Evolutionary conservation across 2,888 invertebrate genomes (phyloP).

Genomic region (Amiota mariae): DNA sequence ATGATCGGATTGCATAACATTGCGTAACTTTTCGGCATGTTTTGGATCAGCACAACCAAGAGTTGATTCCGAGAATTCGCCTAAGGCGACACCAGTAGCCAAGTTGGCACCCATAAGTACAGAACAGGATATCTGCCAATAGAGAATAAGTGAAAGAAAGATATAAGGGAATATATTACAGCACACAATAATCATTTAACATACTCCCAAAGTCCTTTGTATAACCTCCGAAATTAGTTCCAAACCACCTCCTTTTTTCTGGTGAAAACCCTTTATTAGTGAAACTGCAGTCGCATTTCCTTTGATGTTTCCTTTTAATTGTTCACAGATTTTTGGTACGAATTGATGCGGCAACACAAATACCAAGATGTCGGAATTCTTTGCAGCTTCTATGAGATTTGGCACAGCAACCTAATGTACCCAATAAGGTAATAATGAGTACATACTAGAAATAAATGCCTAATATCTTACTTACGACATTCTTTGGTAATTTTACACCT

Average conservation of each 20-base stretch:
- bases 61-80: conserved; percentile 99
- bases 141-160: neutral
- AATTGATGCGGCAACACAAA: conserved; percentile 99
- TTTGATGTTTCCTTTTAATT: conserved; percentile 91
- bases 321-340: conserved; percentile 88
- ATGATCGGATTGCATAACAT: conserved; percentile 93
- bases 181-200: neutral
- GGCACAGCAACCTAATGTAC: conserved; percentile 87
- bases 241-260: conserved; percentile 92
- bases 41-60: conserved; percentile 90
- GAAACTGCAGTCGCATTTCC: conserved; percentile 92
- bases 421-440: neutral
- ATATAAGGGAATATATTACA: neutral
- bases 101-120: conserved; percentile 99
- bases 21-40: conserved; percentile 86
- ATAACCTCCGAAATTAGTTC: conserved; percentile 97
- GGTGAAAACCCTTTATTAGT: conserved; percentile 96
- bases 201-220: conserved; percentile 81
- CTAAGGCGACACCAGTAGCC: conserved; percentile 96
- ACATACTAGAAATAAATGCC: no score
- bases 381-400: conserved; percentile 90
- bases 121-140: conserved; percentile 84
- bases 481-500: conserved; percentile 33
- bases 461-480: conserved; percentile 34
- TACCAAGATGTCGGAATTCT: conserved; percentile 93